Base-by-base conservation (phyloP, 2,888 invertebrate species). In the Dorcus parallelipipedus region DNA sequence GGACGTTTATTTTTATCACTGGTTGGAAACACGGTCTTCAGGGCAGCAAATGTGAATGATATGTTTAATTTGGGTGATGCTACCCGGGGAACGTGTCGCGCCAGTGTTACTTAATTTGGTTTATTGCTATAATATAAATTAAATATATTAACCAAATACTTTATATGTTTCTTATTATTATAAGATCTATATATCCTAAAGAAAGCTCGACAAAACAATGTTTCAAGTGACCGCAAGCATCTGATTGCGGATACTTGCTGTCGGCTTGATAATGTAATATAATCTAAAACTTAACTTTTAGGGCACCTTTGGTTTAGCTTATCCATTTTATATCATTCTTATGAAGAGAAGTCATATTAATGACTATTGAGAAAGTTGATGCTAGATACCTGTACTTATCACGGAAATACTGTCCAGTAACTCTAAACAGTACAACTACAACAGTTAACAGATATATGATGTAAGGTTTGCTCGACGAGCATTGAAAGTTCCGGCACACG, bases 241-340 rank as follows among this genome's bases (percentile, higher is more conserved):
- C 58, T 55, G 51, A 54, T 20, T 17, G 45, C 4, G 45, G 45
- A 45, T 23, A 23, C 23, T 45, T 45, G 45, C 45, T 23, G 45
- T 8, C 45, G n/a, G 20, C 23, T 45, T 9, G 45, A 23, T 60
- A 59, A 58, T 66, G 62, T 67, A 68, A 70, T 70, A 69, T 67
- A 73, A 71, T 76, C 74, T 81, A 81, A 77, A 83, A 83, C 83
- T 82, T 83, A 83, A 83, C 80, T 80, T 80, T 82, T 83, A 89
- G 89, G 89, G 89, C 89, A 89, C 89, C 89, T 89, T 89, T 89
- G 89, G 89, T 89, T 89, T 89, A 87, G 87, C 87, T 87, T 88
- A 86, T 85, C 70, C 68, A 61, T 58, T 56, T 58, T 69, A 49
- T 66, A 68, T 68, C 63, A 66, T 67, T 68, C 61, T 58, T 60